Evolutionary conservation across 92 coral and sea anemone genomes (phyloP).

Genomic region (Porites cylindrica): DNA sequence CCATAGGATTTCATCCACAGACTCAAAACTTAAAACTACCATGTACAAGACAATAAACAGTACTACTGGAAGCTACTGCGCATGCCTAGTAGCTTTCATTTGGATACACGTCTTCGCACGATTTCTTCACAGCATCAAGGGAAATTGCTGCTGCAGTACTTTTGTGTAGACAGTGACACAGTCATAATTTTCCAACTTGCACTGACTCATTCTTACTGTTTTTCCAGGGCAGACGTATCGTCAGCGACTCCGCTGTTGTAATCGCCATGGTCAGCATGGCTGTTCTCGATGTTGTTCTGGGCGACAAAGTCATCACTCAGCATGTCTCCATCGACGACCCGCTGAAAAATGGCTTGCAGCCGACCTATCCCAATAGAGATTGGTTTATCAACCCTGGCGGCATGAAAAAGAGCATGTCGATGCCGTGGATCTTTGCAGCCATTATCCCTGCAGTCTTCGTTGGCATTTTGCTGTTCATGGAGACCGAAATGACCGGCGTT

Average conservation of each 20-base stretch:
- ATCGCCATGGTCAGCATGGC: conserved; percentile 88
- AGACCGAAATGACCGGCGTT: conserved; percentile 95
- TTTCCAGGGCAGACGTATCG: conserved; percentile 83
- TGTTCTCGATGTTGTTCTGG: conserved; percentile 65
- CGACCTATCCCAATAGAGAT: conserved; percentile 80
- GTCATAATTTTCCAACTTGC: neutral
- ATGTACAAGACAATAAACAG: too few species aligned
- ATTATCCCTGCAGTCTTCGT: conserved; percentile 95
- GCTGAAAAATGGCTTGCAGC: conserved; percentile 65
- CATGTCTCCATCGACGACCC: conserved; percentile 75
- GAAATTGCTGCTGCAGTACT: too few species aligned
- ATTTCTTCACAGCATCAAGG: too few species aligned
- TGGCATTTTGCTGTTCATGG: conserved; percentile 96
- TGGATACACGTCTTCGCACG: too few species aligned
- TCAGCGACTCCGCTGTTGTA: conserved; percentile 93
- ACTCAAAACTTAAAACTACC: too few species aligned
- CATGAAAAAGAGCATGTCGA: conserved; percentile 61
- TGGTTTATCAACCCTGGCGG: conserved; percentile 95
- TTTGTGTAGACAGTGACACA: too few species aligned
- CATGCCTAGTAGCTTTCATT: too few species aligned
- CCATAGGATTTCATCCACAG: too few species aligned
- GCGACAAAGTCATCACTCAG: conserved; percentile 77
- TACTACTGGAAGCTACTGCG: too few species aligned
- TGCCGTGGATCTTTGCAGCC: conserved; percentile 96
- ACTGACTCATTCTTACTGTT: neutral